Percentiles rank a stretch among this genome's conserved stretches.
phyloP scores from a whole-genome alignment of 2,113 vertebrate genomes.

The Dicaeum eximium region DNA sequence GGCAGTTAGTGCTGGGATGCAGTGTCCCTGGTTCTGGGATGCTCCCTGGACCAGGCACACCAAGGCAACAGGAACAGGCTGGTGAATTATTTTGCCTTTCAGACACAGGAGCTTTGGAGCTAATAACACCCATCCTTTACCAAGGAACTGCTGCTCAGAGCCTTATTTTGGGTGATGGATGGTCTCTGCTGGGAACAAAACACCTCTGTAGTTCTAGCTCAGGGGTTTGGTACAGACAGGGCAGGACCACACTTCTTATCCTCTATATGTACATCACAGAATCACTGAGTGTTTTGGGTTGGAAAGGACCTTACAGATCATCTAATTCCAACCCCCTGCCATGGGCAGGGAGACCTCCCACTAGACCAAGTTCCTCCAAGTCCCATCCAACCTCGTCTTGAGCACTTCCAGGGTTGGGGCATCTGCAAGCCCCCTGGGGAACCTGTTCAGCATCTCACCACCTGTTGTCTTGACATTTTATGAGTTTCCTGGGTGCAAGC shows the following conservation, averaged over 20 bases:
- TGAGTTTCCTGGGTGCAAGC: no score
- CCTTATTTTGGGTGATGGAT: not conserved
- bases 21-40: not conserved
- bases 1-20: not conserved
- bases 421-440: not conserved
- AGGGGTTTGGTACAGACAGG: not conserved
- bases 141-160: not conserved
- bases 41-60: not conserved
- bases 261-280: not conserved
- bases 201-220: not conserved
- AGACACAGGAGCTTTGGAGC: not conserved
- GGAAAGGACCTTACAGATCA: not conserved
- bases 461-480: no score
- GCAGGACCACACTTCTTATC: not conserved
- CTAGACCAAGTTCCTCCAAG: not conserved
- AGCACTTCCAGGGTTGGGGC: not conserved
- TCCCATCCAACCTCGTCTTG: not conserved
- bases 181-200: not conserved
- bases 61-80: not conserved
- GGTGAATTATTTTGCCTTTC: not conserved
- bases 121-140: not conserved
- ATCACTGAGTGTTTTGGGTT: not conserved
- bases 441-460: not conserved
- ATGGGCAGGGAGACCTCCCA: not conserved
- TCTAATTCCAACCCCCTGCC: not conserved